Evolutionary conservation across 2,797 vertebrate genomes (phyloP), one percentile per base, ranked within the genome.

Genomic region (Lacerta viridis): DNA sequence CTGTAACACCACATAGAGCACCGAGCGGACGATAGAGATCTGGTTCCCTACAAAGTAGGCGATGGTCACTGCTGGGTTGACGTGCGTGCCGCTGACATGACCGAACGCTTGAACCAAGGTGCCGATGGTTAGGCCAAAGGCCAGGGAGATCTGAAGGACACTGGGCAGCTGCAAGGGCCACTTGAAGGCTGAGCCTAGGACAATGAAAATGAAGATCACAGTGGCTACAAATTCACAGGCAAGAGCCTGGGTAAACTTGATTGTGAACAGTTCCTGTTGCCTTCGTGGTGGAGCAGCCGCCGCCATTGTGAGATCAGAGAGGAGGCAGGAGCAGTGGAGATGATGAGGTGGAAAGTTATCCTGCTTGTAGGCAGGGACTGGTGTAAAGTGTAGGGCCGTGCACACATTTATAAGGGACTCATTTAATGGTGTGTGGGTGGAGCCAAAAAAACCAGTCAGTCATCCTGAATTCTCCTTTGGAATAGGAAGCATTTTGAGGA

Each of bases 1-100:
- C 55, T 87, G 86, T 46, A 87, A 33, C 18, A 80, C 25, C 17
- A 66, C 59, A 46, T 87, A 87, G 72, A 81, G 33, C n/a, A 76
- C 29, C 41, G 82, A 27, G 59, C 80, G 80, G 59, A 83, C 25
- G 23, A 76, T 27, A 17, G 86, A 87, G 39, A 87, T 87, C 64
- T 87, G 55, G 71, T 87, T 87, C 39, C 80, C 86, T 9, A 83
- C 71, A 80, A 87, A 87, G 80, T 36, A 83, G 39, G 86, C 86
- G 6, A 87, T 33, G 29, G 29, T 82, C 29, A 87, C 86, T 9
- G 71, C 86, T 83, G 79, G 79, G 80, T 87, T 87, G 59, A 87
- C 1, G 46, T 87, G 80, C 2, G 71, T 2, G 2, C 86, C 80
- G 2, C 80, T 87, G 86, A 87, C 5, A 11, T 2, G 79, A 27